These are phyloP conservation scores for Malurus splendens DNA, from an alignment of 2,797 vertebrate species.

Conservation along the genomic window DNA sequence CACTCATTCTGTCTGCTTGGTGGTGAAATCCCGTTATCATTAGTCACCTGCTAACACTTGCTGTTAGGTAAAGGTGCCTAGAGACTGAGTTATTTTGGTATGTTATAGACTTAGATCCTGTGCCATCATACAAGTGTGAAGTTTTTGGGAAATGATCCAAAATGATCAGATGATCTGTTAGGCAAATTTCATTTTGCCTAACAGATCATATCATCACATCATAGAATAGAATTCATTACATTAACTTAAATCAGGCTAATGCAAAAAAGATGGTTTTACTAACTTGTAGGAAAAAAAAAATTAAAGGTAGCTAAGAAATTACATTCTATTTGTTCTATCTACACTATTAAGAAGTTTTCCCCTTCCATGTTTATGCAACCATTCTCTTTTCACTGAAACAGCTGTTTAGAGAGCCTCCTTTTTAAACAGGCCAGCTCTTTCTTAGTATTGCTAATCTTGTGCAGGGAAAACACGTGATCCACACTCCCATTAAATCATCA, in stretches of 20 bases:
- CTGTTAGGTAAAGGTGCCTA: not conserved
- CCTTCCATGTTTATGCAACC: not conserved
- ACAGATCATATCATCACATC: too few species aligned
- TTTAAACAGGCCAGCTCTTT: not conserved
- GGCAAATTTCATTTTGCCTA: not conserved
- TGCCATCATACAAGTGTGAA: fast-evolving
- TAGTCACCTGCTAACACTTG: not conserved
- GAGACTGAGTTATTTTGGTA: not conserved
- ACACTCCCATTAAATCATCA: not conserved
- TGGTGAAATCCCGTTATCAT: not conserved
- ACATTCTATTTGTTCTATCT: not conserved
- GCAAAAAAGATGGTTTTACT: not conserved
- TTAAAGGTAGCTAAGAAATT: not conserved
- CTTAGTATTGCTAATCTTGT: not conserved
- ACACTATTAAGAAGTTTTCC: not conserved
- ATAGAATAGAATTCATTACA: not conserved
- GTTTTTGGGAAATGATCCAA: not conserved
- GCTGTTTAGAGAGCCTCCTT: not conserved
- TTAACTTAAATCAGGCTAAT: not conserved
- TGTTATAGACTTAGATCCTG: not conserved
- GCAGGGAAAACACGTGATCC: not conserved
- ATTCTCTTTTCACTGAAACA: not conserved
- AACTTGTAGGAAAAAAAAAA: not conserved
- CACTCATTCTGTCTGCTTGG: not conserved
- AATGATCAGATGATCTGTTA: not conserved